These are phyloP conservation scores for Lanistes nyassanus DNA, from an alignment of 1,140 invertebrate genomes.

Conservation along the genomic window DNA sequence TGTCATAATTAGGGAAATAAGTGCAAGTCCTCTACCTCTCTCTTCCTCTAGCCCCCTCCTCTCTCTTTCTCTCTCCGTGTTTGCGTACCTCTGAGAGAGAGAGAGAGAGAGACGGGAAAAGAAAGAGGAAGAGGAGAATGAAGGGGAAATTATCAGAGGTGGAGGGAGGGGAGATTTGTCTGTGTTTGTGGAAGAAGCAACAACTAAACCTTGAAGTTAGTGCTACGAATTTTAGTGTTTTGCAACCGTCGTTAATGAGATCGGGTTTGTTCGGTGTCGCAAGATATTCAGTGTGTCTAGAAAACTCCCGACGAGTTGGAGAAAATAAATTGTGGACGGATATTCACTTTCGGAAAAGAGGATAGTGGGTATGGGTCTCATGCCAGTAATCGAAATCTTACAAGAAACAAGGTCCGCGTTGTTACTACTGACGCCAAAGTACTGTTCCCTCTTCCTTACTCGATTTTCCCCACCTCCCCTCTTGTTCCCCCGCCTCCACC, in stretches of 20 bases:
- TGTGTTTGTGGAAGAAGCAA: background rate
- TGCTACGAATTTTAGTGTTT: too few species aligned
- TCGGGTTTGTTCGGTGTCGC: background rate
- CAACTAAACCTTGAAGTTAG: background rate
- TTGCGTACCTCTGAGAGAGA: background rate
- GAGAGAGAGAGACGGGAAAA: constrained; percentile 8
- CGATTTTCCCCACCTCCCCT: background rate
- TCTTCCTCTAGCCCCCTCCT: background rate
- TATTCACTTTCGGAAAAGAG: background rate
- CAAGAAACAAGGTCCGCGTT: too few species aligned
- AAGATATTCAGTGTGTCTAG: background rate
- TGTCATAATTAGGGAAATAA: too few species aligned
- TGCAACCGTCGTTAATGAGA: too few species aligned
- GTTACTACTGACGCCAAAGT: too few species aligned
- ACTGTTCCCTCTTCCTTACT: too few species aligned
- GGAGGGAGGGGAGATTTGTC: background rate
- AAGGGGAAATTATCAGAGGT: background rate
- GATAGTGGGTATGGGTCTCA: too few species aligned
- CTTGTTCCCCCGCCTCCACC: background rate
- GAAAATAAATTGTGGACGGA: background rate
- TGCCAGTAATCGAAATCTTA: too few species aligned
- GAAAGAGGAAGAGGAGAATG: constrained; percentile 4
- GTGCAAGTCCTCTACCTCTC: constrained; percentile 1
- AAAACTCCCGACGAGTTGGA: background rate
- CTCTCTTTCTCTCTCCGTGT: background rate